These are phyloP conservation scores for Periparus ater DNA, from an alignment of 2,797 vertebrate genomes.

Conservation along the genomic window DNA sequence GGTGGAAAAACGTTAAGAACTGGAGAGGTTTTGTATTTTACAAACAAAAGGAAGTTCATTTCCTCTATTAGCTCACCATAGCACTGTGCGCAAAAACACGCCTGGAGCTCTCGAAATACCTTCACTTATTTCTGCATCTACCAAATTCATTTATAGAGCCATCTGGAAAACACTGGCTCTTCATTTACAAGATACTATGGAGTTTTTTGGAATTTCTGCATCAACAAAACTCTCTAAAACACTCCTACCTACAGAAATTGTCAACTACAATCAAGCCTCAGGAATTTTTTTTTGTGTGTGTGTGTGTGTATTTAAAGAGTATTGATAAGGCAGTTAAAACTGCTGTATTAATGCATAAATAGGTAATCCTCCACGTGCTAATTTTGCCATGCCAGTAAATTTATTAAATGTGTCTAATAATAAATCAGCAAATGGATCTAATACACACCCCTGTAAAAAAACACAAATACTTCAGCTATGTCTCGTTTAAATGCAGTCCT, in stretches of 20 bases:
- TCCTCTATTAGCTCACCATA: slow-evolving; percentile 23
- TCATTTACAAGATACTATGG: not conserved
- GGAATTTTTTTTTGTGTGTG: not conserved
- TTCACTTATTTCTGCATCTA: slow-evolving; percentile 17
- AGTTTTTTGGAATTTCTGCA: not conserved
- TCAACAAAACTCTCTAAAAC: not conserved
- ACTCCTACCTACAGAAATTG: not conserved
- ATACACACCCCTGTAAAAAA: not conserved
- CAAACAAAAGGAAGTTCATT: slow-evolving; percentile 52
- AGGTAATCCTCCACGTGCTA: not conserved
- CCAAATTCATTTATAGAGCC: slow-evolving; percentile 21
- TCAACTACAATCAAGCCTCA: not conserved
- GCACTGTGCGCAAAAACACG: not conserved
- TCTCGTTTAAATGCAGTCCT: not conserved
- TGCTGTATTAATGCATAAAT: not conserved
- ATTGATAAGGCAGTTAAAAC: not conserved
- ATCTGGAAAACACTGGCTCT: slow-evolving; percentile 2
- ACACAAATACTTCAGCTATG: not conserved
- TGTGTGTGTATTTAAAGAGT: not conserved
- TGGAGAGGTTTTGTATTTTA: not conserved
- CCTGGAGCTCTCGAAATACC: slow-evolving; percentile 34
- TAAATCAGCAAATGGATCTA: not conserved
- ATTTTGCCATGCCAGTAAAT: not conserved
- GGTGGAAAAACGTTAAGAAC: not conserved
- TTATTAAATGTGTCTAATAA: not conserved